phyloP scores from a whole-genome alignment of 2,113 vertebrate genomes.

The Caloenas nicobarica region DNA sequence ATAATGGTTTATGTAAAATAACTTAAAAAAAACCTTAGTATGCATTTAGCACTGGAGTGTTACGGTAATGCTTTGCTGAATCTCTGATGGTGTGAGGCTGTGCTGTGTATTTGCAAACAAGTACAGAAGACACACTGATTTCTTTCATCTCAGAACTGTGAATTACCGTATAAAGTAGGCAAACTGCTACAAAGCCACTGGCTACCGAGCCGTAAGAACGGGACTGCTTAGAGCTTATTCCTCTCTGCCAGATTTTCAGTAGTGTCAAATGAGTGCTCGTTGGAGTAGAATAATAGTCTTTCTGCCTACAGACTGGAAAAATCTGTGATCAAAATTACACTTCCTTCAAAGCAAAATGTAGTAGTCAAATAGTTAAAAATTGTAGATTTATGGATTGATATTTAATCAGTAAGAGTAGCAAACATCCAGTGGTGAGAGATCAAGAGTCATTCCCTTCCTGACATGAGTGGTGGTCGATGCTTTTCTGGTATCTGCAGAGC shows the following conservation, averaged over 20 bases:
- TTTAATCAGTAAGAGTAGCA: slow-evolving; percentile 63
- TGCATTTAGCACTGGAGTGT: neutral
- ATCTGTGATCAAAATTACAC: neutral
- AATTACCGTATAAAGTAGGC: neutral
- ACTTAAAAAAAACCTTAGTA: neutral
- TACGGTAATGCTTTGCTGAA: neutral
- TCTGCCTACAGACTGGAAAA: neutral
- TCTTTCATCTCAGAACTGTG: neutral
- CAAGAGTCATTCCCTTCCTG: slow-evolving; percentile 71
- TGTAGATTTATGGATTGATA: neutral
- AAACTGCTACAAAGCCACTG: neutral
- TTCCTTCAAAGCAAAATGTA: neutral
- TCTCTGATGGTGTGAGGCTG: neutral
- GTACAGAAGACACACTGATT: no score
- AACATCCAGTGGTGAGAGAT: slow-evolving; percentile 83
- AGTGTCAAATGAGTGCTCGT: neutral
- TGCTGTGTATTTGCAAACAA: neutral
- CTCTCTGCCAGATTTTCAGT: neutral
- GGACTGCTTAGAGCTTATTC: neutral
- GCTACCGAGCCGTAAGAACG: neutral
- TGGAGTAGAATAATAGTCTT: neutral
- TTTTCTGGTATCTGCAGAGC: neutral
- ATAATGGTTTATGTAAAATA: neutral
- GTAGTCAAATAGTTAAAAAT: neutral
- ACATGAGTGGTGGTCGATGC: neutral